Base-by-base conservation (phyloP, 1,140 invertebrate species). In the Procambarus virginalis region DNA sequence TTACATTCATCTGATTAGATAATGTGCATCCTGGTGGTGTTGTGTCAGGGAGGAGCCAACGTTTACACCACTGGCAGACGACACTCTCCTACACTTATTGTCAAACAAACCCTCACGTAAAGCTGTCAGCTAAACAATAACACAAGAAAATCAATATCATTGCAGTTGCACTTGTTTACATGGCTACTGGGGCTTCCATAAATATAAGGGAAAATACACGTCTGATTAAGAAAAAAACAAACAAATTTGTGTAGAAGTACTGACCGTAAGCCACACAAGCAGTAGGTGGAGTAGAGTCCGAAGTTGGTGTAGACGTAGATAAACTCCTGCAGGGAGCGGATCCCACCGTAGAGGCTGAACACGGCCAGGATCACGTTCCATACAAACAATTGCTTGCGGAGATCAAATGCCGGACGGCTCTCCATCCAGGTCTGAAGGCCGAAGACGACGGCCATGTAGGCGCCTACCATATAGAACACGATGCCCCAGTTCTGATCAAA, bases 401-500 rank as follows among this genome's bases (percentile, higher is more conserved):
- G 94, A 93, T 98, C 96, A 94, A 97, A 99, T 93, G 96, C 96
- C 78, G 96, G 96, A 91, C 98, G 95, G 93, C 96, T 96, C 92
- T 97, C 96, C 99, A 99, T 99, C 92, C 97, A 97, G 93, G 96
- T 95, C 94, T 99, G 97, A 45, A 98, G 97, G 83, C 96, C 96
- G 94, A 99, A 99, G 93, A 99, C 97, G 68, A 98, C 94, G 22
- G 98, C 95, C 96, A 99, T 97, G 93, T 99, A 99, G 90, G 98
- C 94, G 85, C 96, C 96, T 76, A 97, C 96, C 93, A 97, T 97
- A 93, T 97, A 98, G 94, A 99, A 97, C 64, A 97, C 97, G 93
- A 97, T 96, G 58, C 97, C 97, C 98, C 98, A 99, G 94, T 99
- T 97, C 90, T 97, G 96, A 70, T 96, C 95, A 98, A 99, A 99